These are phyloP conservation scores for Dendrocopos noguchii DNA, from an alignment of 2,113 vertebrate genomes.

Conservation along the genomic window DNA sequence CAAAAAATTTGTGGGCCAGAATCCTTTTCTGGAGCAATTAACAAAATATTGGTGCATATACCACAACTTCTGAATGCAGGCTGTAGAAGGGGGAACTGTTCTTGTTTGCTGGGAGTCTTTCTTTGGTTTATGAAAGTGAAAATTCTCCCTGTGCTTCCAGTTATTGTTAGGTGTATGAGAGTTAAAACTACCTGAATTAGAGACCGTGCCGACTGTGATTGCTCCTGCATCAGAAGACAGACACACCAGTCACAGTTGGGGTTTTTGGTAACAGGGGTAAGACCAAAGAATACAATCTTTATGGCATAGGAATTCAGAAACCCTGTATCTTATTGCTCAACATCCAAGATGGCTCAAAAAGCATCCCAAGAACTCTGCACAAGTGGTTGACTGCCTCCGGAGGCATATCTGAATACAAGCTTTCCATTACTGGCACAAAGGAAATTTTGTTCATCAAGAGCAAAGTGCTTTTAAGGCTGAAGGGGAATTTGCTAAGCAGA, in stretches of 20 bases:
- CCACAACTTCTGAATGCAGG: background rate
- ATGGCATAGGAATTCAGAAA: background rate
- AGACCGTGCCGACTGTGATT: background rate
- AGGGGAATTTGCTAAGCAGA: conserved; percentile 10
- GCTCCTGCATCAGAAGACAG: background rate
- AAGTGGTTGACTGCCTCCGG: background rate
- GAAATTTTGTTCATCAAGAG: background rate
- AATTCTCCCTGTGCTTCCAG: background rate
- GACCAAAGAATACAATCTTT: background rate
- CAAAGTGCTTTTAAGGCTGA: conserved; percentile 1
- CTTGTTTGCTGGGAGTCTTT: background rate
- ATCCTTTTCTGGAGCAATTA: background rate
- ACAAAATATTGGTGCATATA: background rate
- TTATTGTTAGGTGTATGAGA: background rate
- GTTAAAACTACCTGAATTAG: background rate
- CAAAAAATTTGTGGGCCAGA: background rate
- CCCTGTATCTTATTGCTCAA: background rate
- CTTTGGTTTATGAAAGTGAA: background rate
- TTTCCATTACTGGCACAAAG: conserved; percentile 15
- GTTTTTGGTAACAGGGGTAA: background rate
- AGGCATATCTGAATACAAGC: background rate
- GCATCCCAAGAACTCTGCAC: background rate
- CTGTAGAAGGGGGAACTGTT: background rate
- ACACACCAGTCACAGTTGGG: background rate
- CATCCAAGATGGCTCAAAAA: background rate